Evolutionary conservation across 2,113 vertebrate genomes (phyloP), one percentile per base, ranked within the genome.

Genomic region (Alligator mississippiensis): DNA sequence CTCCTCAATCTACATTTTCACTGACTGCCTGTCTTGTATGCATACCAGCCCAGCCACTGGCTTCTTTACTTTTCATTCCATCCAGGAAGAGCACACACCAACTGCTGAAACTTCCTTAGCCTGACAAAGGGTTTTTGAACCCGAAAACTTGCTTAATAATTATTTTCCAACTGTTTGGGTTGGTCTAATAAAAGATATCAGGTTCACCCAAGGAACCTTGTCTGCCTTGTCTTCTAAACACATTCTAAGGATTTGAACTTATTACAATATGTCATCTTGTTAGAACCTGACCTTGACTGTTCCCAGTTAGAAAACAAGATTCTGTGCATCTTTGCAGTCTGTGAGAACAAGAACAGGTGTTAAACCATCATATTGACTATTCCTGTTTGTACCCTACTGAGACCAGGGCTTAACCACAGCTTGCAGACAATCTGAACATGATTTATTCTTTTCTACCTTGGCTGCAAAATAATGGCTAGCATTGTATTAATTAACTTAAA

Each of bases 161-260:
- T 34, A 34, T 34, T 34, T 34, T 34, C 34, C 34, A 34, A 34
- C 34, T 34, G 34, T 34, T 34, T 34, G 34, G 34, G 34, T 34
- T 34, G 34, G 34, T 34, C 34, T 34, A 34, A 34, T 34, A 34
- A 34, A 34, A 34, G 34, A 34, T 34, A 34, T 34, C 34, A 34
- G 34, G 4, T 34, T 34, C 34, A 34, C 34, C 34, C 34, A 34
- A 34, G 34, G 22, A 82, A 47, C 57, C 3, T 80, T 80, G 89
- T 87, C 90, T 21, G 28, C 92, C 7, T 0, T 28, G 74, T 58
- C 54, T 87, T 62, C 63, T 91, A 66, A 83, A 80, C 66, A 82
- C 18, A 16, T 95, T 94, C 88, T 58, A n/a, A 78, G 30, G 80
- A 64, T 60, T 87, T 83, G 84, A 74, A 38, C 68, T 95, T n/a